phyloP scores from a whole-genome alignment of 1,140 invertebrate genomes.

The Philotrypesis tridentata region DNA sequence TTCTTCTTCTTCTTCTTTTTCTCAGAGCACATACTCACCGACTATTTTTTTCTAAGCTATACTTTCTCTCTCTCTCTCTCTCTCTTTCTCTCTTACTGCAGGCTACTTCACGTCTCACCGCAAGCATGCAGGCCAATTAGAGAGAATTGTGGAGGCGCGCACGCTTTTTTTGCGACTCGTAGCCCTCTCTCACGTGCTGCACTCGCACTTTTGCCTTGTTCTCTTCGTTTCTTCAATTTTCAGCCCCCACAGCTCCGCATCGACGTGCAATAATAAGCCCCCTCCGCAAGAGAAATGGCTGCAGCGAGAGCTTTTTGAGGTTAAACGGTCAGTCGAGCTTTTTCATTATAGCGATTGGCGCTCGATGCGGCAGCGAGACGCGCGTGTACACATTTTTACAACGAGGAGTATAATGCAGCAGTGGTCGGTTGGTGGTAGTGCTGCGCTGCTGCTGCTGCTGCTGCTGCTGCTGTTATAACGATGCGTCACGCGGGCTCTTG shows the following conservation, averaged over 20 bases:
- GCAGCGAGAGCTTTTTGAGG: background rate
- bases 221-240: background rate
- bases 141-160: background rate
- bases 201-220: background rate
- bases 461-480: too few species aligned
- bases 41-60: background rate
- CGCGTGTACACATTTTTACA: background rate
- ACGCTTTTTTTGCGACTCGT: background rate
- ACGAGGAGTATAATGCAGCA: background rate
- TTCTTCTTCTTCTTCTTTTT: background rate
- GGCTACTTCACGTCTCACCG: background rate
- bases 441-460: too few species aligned
- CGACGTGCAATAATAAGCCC: background rate
- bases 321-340: background rate
- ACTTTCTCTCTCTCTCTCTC: background rate
- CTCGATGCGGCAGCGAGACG: background rate
- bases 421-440: background rate
- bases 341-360: background rate
- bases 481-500: background rate
- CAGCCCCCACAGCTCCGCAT: background rate
- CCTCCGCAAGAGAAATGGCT: background rate
- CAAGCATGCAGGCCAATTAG: background rate
- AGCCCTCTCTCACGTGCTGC: background rate
- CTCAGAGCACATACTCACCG: background rate
- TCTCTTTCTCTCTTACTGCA: background rate